Percentiles rank a stretch among this genome's conserved stretches.
These are phyloP conservation scores for Caranx ignobilis DNA, from an alignment of 2,113 vertebrate genomes.

Conservation along the genomic window DNA sequence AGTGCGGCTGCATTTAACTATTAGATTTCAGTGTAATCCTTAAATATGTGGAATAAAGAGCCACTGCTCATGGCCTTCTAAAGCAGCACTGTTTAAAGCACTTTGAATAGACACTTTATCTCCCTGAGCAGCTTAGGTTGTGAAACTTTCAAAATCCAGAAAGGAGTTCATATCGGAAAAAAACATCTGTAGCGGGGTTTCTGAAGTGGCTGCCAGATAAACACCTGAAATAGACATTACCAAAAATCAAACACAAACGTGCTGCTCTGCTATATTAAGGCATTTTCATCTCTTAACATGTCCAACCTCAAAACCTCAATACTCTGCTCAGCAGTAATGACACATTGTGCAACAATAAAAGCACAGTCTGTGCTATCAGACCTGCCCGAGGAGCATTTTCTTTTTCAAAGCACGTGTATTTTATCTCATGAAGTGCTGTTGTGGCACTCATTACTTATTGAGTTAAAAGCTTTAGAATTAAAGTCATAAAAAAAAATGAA, in stretches of 20 bases:
- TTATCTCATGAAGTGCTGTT: constrained; percentile 30
- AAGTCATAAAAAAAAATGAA: constrained; percentile 36
- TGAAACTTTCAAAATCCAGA: constrained; percentile 62
- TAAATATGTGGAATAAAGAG: constrained; percentile 41
- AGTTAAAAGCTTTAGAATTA: constrained; percentile 50
- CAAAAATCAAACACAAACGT: constrained; percentile 64
- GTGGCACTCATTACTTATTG: constrained; percentile 34
- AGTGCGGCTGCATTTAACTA: constrained; percentile 9
- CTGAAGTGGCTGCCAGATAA: constrained; percentile 74
- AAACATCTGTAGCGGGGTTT: constrained; percentile 64
- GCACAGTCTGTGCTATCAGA: constrained; percentile 41
- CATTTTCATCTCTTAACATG: constrained; percentile 72
- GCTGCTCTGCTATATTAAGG: constrained; percentile 65
- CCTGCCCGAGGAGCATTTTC: constrained; percentile 47
- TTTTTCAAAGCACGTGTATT: constrained; percentile 47
- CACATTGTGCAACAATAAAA: constrained; percentile 63
- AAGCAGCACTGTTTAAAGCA: constrained; percentile 37
- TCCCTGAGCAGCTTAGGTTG: constrained; percentile 52
- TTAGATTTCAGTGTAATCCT: constrained; percentile 41
- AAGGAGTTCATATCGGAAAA: constrained; percentile 50
- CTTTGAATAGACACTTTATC: constrained; percentile 57
- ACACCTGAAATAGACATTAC: constrained; percentile 83
- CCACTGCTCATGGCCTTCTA: constrained; percentile 42
- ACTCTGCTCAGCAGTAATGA: constrained; percentile 55
- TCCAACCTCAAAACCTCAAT: constrained; percentile 58